phyloP scores from a whole-genome alignment of 2,113 vertebrate genomes.

The Apaloderma vittatum region DNA sequence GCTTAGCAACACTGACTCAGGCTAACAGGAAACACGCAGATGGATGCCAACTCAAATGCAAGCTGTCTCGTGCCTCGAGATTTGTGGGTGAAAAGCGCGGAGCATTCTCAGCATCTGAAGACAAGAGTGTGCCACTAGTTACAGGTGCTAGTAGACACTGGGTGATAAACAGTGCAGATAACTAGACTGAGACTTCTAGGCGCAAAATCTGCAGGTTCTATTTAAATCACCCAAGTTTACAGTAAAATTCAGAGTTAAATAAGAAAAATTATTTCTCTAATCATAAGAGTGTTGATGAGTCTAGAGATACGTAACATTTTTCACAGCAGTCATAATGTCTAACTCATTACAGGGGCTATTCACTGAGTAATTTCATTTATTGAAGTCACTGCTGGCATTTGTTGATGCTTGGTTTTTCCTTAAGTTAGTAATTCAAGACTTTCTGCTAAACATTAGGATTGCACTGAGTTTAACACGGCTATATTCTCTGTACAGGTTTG shows the following conservation, averaged over 20 bases:
- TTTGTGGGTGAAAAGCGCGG: neutral
- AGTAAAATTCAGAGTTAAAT: neutral
- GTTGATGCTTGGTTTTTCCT: neutral
- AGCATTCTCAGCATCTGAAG: neutral
- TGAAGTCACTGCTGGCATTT: neutral
- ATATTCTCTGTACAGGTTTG: neutral
- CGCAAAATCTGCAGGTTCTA: neutral
- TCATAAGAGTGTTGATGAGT: neutral
- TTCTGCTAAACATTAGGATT: neutral
- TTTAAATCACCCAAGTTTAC: neutral
- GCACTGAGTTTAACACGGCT: neutral
- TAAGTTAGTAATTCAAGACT: neutral
- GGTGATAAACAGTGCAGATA: neutral
- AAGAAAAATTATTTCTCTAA: neutral
- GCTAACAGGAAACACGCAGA: constrained; percentile 32
- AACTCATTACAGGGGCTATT: neutral
- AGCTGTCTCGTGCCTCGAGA: constrained; percentile 34
- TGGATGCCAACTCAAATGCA: constrained; percentile 12
- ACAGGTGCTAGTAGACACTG: neutral
- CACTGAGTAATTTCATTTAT: neutral
- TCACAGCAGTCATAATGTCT: neutral
- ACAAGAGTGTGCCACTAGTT: neutral
- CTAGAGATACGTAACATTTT: neutral
- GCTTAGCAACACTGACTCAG: constrained; percentile 57
- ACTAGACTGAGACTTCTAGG: neutral